Evolutionary conservation across 2,888 invertebrate species (phyloP), one percentile per base, ranked within the genome.

Genomic region (Idaea dimidiata): DNA sequence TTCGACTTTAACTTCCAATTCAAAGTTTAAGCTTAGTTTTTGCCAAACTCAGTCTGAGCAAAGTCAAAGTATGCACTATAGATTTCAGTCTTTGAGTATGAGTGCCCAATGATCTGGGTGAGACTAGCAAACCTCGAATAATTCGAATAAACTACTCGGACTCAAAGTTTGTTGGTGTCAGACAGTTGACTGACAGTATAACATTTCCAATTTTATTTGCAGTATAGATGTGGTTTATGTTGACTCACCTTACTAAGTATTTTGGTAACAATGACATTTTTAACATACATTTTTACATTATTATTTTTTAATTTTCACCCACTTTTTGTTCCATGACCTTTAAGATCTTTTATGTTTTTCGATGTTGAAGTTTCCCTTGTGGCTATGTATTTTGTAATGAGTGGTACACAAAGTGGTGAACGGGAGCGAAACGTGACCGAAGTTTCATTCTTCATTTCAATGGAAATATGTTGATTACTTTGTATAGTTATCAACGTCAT

Each of bases 341-440:
- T 43, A 8, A n/a, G n/a, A n/a, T 14, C 2, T 43, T 43, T 43
- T 43, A 3, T 14, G 14, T 14, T 14, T 43, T 43, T 43, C 43
- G 10, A 43, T 43, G 43, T 43, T 43, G 3, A 43, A 14, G 8
- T 43, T 43, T 43, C 10, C 43, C 43, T 43, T 43, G 43, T 43
- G 14, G 43, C 43, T 43, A 43, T 43, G 43, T 43, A 43, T 43
- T 43, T 43, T 43, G 43, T 43, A 43, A 43, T 43, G 43, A 14
- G 8, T 43, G 43, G 8, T 43, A 43, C 43, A 43, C 43, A 43
- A 43, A 43, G 43, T 43, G 14, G 43, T 8, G 59, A 63, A 59
- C 61, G 62, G 61, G 62, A 61, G 62, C 65, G 55, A 43, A 43
- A 59, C 61, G 31, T 63, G 65, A 55, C 61, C 62, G 24, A 57